Percentiles rank a stretch among this genome's conserved stretches.
These are phyloP conservation scores for Pygocentrus nattereri DNA, from an alignment of 2,797 vertebrate species.

Conservation along the genomic window DNA sequence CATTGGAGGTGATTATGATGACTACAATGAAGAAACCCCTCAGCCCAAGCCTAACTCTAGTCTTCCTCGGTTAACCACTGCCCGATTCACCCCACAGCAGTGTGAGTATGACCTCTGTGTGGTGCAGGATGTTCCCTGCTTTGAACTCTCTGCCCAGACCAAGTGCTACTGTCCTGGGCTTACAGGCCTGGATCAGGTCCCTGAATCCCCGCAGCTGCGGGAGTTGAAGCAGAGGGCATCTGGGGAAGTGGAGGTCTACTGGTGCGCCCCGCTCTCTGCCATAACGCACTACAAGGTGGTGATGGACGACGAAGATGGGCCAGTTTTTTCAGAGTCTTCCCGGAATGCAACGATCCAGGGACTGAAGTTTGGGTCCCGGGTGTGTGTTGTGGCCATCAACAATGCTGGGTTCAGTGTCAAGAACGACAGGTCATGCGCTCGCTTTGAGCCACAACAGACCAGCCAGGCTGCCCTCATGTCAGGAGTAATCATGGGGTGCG, in stretches of 20 bases:
- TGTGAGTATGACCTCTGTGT: conserved; percentile 80
- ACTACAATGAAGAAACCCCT: conserved; percentile 25
- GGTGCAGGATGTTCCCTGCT: conserved; percentile 80
- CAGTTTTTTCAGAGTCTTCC: conserved; percentile 52
- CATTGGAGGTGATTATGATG: background rate
- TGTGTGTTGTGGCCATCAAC: conserved; percentile 85
- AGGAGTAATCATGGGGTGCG: conserved; percentile 68
- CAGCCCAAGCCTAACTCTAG: background rate
- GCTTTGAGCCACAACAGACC: conserved; percentile 53
- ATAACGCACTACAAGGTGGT: conserved; percentile 79
- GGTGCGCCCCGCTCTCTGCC: conserved; percentile 86
- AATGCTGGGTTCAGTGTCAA: conserved; percentile 73
- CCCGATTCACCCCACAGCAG: background rate
- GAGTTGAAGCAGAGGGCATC: conserved; percentile 58
- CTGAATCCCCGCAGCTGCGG: conserved; percentile 72
- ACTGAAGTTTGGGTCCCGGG: conserved; percentile 69
- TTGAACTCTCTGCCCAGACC: conserved; percentile 50
- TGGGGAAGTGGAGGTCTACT: conserved; percentile 72
- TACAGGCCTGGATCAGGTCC: conserved; percentile 66
- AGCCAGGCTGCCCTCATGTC: conserved; percentile 44
- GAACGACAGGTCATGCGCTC: conserved; percentile 70
- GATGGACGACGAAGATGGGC: conserved; percentile 31
- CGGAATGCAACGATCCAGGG: conserved; percentile 68
- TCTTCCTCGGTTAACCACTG: conserved; percentile 5
- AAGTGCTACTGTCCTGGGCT: conserved; percentile 80